Evolutionary conservation across 2,888 invertebrate genomes (phyloP).

Genomic region (Acrobasis suavella): DNA sequence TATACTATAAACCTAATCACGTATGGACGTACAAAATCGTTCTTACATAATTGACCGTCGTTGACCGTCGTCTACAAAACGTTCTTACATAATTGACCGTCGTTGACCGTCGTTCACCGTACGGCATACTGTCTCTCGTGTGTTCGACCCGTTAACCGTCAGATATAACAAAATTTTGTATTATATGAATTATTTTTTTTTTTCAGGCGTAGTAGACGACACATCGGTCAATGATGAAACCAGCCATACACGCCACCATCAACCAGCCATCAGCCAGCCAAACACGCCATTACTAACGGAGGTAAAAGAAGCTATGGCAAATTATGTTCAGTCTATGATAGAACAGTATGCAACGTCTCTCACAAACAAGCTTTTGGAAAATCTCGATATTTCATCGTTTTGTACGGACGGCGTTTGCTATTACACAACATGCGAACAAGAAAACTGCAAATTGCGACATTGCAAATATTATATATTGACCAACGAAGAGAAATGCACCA

Average conservation of each 20-base stretch:
- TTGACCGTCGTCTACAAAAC: too few relatives aligned
- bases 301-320: conserved; percentile 39
- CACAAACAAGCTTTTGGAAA: conserved; percentile 49
- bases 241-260: too few relatives aligned
- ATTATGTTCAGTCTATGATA: conserved; percentile 45
- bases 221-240: conserved; percentile 27
- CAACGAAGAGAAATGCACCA: conserved; percentile 45
- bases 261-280: too few relatives aligned
- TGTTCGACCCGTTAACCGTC: too few relatives aligned
- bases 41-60: too few relatives aligned
- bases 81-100: too few relatives aligned
- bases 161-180: too few relatives aligned
- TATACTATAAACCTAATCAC: too few relatives aligned
- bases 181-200: neutral
- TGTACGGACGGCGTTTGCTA: conserved; percentile 57
- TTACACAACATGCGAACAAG: conserved; percentile 47
- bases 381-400: conserved; percentile 48
- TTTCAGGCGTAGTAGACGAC: conserved; percentile 44
- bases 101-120: too few relatives aligned
- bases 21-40: too few relatives aligned
- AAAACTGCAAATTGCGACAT: conserved; percentile 43
- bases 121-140: too few relatives aligned
- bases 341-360: conserved; percentile 49
- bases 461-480: conserved; percentile 55
- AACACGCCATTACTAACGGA: conserved; percentile 32